A percentile compares a stretch with the other conserved stretches of the same genome.
Evolutionary conservation across 2,888 invertebrate species (phyloP).

Genomic region (Microplitis deprimator): DNA sequence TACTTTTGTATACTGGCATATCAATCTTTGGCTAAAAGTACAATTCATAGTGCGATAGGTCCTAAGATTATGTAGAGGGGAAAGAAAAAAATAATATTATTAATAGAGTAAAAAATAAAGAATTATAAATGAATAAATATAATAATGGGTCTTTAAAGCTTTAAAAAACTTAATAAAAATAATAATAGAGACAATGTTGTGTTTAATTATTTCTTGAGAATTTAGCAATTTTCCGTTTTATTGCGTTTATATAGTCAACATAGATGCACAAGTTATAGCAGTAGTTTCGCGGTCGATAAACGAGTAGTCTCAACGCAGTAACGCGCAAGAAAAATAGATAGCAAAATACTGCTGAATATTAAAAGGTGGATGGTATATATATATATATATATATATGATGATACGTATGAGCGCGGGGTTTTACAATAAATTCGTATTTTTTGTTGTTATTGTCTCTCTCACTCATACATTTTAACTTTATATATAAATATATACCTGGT

Average conservation of each 20-base stretch:
- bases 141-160: background rate
- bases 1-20: conserved; percentile 37
- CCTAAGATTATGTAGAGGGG: conserved; percentile 6
- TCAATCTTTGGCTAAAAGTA: conserved; percentile 53
- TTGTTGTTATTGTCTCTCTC: background rate
- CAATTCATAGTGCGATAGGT: conserved; percentile 57
- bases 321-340: background rate
- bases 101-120: no score
- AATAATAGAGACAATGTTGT: conserved; percentile 3
- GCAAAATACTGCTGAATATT: background rate
- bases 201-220: conserved; percentile 63
- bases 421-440: background rate
- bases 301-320: background rate
- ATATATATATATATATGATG: no score
- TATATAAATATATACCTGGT: background rate
- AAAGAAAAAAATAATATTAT: no score
- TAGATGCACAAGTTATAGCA: conserved; percentile 12
- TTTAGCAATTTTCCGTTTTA: conserved; percentile 64
- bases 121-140: no score
- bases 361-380: background rate
- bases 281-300: background rate
- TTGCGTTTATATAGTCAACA: conserved; percentile 47
- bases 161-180: background rate
- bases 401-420: background rate
- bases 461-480: background rate